Evolutionary conservation across 1,140 invertebrate genomes (phyloP), one percentile per base, ranked within the genome.

Genomic region (Bombus confusus): DNA sequence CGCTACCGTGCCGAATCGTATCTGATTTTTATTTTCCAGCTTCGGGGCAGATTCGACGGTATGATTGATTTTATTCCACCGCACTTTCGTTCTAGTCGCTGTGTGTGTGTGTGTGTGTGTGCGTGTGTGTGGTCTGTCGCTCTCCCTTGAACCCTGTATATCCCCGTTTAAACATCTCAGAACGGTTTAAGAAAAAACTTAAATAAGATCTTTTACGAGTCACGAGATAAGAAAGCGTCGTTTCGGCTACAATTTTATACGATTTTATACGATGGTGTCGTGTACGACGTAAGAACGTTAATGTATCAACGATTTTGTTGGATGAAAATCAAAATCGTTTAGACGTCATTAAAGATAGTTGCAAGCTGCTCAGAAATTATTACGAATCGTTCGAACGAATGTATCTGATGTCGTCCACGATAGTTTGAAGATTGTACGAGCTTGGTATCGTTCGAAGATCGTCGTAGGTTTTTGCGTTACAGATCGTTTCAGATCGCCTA

Each of bases 381-480:
- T 52, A 18, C 1, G 47, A 52, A 52, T 52, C 47, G 47, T 52
- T 8, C 5, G 18, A 52, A 52, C 0, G 47, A 52, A 22, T 22
- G 22, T 52, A 18, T 52, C 6, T 18, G 3, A 13, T n/a, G 3
- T 13, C 28, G 4, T 62, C 28, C 59, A 2, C 28, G 10, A 28
- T 12, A 59, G 1, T 59, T 59, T 13, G 10, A n/a, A n/a, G 59
- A n/a, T n/a, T n/a, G 1, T 62, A 52, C 1, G 15, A 47, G 1
- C 47, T 59, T 12, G 8, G 10, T 28, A 28, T 59, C 57, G 57
- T 28, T 12, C 59, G 12, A 28, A 62, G 28, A 1, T 62, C 59
- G 0, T n/a, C 13, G 4, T n/a, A n/a, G 9, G 3, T 1, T 28
- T 12, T n/a, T 5, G 3, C 0, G 10, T n/a, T n/a, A n/a, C 2